phyloP scores from a whole-genome alignment of 2,113 vertebrate species.

The Jaculus jaculus region DNA sequence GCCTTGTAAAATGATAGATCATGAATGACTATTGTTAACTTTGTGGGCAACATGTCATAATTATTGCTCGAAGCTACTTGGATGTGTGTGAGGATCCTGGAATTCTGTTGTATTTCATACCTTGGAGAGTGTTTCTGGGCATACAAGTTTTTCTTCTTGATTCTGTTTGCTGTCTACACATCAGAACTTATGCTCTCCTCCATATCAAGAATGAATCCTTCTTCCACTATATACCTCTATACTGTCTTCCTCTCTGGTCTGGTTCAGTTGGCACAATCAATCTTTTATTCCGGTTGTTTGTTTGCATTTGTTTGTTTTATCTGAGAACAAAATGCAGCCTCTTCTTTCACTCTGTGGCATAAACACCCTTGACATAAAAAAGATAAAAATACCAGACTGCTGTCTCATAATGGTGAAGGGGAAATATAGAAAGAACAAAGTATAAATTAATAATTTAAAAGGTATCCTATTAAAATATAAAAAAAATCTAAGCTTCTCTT shows the following conservation, averaged over 20 bases:
- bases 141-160: neutral
- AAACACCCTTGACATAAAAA: neutral
- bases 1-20: neutral
- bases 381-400: neutral
- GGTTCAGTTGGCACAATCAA: neutral
- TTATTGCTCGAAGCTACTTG: neutral
- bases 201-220: no score
- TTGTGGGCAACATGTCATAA: neutral
- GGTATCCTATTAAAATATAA: neutral
- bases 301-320: neutral
- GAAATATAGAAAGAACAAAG: neutral
- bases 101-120: neutral
- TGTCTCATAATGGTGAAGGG: neutral
- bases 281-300: neutral
- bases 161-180: neutral
- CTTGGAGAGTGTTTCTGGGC: neutral
- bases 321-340: neutral
- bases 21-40: neutral
- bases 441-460: neutral
- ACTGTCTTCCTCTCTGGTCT: neutral
- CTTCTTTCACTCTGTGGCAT: neutral
- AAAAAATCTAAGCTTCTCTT: neutral
- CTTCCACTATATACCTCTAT: neutral
- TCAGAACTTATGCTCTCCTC: neutral
- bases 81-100: neutral